Base-by-base conservation (phyloP, 30 jellyfish, hydroid and myxozoan genomes). In the Hydractinia echinata region DNA sequence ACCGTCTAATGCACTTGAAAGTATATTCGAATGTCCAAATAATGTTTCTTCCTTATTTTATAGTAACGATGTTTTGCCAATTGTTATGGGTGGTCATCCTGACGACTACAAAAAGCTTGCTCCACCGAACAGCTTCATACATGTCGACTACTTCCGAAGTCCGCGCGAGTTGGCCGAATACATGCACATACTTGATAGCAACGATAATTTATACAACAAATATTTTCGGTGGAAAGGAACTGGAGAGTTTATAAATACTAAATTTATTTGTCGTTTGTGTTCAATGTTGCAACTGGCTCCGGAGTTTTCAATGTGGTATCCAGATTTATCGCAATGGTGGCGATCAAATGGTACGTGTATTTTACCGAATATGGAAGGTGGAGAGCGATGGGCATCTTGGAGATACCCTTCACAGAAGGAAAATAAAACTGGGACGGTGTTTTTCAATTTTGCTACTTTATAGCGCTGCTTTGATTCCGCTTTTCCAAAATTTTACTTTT, bases 221-320 rank as follows among this genome's bases (percentile, higher is more conserved):
- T 71, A 71, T 52, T 71, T 71, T 71, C 81, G 66, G 10, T 71
- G 81, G 81, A 71, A 71, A 50, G 81, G 81, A 19, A 71, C 81
- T 71, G 81, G 81, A 10, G 52, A 10, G 13, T 71, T 71, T 58
- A 71, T 71, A 54, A 71, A 71, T 3, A 71, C 81, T 48, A 71
- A 71, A 71, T 71, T 71, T 52, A 50, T 71, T 71, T 71, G 81
- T 71, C 9, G 81, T 4, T 30, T 71, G 60, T 71, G 81, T 52
- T 54, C 81, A 48, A 71, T 71, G 81, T 7, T 71, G 55, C 81
- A 71, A 3, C 10, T 71, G 7, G 81, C 81, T 7, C 61, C 81
- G 10, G 39, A 19, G 1, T 71, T 71, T 71, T 58, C 81, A 7
- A 71, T 71, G 81, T n/a, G 13, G 67, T 71, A 71, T 71, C 81